Conservation (phyloP, 1,140 invertebrate genomes). For the Drosophila kepulauana region DNA sequence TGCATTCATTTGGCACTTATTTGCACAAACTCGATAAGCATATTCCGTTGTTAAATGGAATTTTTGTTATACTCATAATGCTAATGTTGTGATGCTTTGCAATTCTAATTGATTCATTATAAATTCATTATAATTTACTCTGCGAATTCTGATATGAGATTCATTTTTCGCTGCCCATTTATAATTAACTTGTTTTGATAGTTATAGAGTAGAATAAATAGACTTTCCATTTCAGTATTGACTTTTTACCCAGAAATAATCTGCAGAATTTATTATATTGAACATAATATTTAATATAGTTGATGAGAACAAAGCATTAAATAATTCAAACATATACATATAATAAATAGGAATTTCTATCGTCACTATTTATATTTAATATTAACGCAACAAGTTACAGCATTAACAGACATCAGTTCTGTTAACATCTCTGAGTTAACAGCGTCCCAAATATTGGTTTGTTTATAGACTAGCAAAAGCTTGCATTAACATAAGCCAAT, state of each 20-base stretch:
- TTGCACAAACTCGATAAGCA: constrained; percentile 16
- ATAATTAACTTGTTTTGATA: no score
- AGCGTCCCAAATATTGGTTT: constrained; percentile 40
- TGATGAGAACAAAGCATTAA: no score
- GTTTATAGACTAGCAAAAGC: constrained; percentile 28
- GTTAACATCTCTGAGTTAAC: background rate
- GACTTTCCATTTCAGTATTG: background rate
- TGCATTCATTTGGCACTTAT: background rate
- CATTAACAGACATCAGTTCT: background rate
- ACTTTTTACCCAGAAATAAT: background rate
- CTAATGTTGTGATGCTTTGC: background rate
- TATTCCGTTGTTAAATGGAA: background rate
- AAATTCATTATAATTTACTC: constrained; percentile 5
- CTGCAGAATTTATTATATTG: background rate
- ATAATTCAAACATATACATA: no score
- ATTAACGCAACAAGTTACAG: background rate
- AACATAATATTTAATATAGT: no score
- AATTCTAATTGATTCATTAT: constrained; percentile 8
- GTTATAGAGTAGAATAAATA: no score
- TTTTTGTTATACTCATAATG: constrained; percentile 6
- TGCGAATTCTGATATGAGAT: no score
- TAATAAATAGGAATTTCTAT: no score
- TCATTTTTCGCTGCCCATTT: no score
- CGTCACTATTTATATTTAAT: background rate
- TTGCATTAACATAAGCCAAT: background rate